These are phyloP conservation scores for Esperia sulphurella DNA, from an alignment of 2,888 invertebrate genomes.

Conservation along the genomic window DNA sequence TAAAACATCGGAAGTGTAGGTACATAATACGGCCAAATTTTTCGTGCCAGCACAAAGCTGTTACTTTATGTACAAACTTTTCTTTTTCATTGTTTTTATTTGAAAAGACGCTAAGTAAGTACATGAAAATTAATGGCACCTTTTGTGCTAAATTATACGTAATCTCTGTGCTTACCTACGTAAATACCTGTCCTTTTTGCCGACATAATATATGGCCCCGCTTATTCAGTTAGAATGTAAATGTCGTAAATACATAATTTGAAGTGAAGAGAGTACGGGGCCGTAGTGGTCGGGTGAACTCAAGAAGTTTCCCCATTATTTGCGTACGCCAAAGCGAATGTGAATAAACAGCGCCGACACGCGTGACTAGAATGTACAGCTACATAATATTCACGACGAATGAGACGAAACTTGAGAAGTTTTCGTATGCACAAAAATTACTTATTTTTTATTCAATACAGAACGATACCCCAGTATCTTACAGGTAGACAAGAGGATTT, in stretches of 20 bases:
- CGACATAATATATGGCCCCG: background rate
- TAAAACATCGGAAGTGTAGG: conserved; percentile 25
- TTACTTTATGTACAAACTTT: conserved; percentile 6
- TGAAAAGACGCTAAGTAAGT: background rate
- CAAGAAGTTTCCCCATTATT: conserved; percentile 59
- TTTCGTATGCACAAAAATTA: conserved; percentile 46
- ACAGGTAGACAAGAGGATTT: conserved; percentile 14
- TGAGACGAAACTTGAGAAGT: conserved; percentile 39
- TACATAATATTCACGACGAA: conserved; percentile 40
- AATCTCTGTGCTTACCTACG: background rate
- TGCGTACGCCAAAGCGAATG: conserved; percentile 57
- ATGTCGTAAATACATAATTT: conserved; percentile 4
- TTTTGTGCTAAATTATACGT: background rate
- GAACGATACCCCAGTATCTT: conserved; percentile 17
- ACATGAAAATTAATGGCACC: background rate
- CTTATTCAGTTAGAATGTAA: background rate
- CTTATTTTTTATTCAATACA: conserved; percentile 52
- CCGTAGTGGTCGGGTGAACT: conserved; percentile 25
- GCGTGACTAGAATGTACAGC: conserved; percentile 67
- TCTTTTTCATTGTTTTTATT: background rate
- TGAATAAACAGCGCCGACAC: conserved; percentile 59
- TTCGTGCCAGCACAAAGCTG: conserved; percentile 16
- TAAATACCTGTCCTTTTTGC: too few species aligned
- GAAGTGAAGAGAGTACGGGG: background rate
- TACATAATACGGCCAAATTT: conserved; percentile 20